phyloP scores from a whole-genome alignment of 1,140 invertebrate genomes.

The Metaphire vulgaris region DNA sequence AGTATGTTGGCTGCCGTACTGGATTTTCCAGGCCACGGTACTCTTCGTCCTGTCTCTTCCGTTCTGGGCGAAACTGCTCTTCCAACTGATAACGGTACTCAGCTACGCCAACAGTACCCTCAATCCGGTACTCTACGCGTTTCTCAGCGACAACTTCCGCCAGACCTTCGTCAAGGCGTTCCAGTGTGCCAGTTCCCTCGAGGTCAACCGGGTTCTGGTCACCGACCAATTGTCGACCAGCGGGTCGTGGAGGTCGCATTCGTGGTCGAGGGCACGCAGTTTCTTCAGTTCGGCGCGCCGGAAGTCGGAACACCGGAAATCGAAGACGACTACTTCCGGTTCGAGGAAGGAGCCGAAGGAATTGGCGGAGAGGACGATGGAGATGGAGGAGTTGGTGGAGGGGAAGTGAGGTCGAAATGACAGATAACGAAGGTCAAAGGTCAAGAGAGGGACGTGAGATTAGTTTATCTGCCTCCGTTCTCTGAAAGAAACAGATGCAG shows the following conservation, averaged over 20 bases:
- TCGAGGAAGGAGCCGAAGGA: neutral
- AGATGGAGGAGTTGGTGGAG: neutral
- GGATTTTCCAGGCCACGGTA: constrained; percentile 65
- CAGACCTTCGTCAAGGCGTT: constrained; percentile 69
- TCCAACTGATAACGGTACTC: constrained; percentile 43
- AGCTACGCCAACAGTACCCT: constrained; percentile 59
- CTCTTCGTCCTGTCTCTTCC: constrained; percentile 64
- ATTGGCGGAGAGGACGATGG: neutral
- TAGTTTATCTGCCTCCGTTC: too few species aligned
- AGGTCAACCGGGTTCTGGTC: neutral
- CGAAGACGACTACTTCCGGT: neutral
- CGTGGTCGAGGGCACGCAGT: neutral
- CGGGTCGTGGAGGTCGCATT: neutral
- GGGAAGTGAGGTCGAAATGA: too few species aligned
- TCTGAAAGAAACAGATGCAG: too few species aligned
- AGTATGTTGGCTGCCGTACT: constrained; percentile 93
- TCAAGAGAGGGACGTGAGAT: too few species aligned
- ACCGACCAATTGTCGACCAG: neutral
- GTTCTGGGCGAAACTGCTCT: constrained; percentile 31
- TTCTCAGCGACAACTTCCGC: constrained; percentile 71
- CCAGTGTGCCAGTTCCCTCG: constrained; percentile 39
- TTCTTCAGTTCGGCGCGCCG: neutral
- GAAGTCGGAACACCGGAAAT: neutral
- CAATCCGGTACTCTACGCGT: constrained; percentile 72
- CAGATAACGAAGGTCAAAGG: too few species aligned